These are phyloP conservation scores for Chrysomela aeneicollis DNA, from an alignment of 2,888 invertebrate genomes.

Conservation along the genomic window DNA sequence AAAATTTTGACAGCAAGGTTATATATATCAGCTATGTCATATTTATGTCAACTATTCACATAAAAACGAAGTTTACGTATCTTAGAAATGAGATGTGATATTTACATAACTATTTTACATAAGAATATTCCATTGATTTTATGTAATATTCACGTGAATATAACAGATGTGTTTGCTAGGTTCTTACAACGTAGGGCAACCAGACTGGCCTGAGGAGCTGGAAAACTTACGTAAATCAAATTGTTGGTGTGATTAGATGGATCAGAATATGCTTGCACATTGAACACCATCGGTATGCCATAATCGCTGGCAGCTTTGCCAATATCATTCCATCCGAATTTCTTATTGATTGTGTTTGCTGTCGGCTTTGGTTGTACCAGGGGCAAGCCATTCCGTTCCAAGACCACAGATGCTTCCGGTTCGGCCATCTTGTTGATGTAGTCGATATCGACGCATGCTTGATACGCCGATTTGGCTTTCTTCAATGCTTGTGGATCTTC, in stretches of 20 bases:
- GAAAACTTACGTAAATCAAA: slow-evolving; percentile 56
- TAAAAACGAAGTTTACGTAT: too few species aligned
- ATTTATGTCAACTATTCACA: too few species aligned
- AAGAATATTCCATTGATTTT: too few species aligned
- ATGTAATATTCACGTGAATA: too few species aligned
- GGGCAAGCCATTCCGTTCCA: slow-evolving; percentile 55
- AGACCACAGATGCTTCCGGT: slow-evolving; percentile 54
- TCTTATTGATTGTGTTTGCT: neutral
- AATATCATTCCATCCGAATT: slow-evolving; percentile 52
- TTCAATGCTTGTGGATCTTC: slow-evolving; percentile 54
- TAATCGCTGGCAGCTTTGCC: slow-evolving; percentile 55
- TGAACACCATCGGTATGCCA: slow-evolving; percentile 58
- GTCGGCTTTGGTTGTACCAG: slow-evolving; percentile 40
- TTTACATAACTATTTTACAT: too few species aligned
- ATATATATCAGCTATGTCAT: too few species aligned
- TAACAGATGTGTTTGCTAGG: too few species aligned
- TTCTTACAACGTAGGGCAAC: too few species aligned
- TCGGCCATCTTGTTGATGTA: slow-evolving; percentile 44
- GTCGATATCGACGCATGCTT: slow-evolving; percentile 51
- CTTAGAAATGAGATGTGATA: too few species aligned
- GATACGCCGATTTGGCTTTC: slow-evolving; percentile 57
- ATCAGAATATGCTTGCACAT: slow-evolving; percentile 46
- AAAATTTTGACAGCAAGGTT: too few species aligned
- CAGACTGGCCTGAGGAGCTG: too few species aligned
- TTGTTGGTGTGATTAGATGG: slow-evolving; percentile 50